A percentile compares a stretch with the other conserved stretches of the same genome.
Evolutionary conservation across 2,797 vertebrate species (phyloP).

Genomic region (Miichthys miiuy): DNA sequence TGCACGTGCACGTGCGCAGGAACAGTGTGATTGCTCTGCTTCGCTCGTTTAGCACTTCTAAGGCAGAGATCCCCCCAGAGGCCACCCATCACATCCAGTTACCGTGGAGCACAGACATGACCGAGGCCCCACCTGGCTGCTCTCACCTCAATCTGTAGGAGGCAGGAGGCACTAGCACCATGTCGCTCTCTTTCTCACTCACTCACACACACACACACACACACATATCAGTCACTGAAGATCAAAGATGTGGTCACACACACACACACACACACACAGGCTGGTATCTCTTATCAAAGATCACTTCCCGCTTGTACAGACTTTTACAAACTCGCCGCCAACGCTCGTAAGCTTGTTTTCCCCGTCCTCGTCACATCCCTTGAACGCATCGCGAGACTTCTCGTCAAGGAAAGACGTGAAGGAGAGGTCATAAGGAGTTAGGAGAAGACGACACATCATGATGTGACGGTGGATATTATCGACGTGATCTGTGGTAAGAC

Average conservation of each 20-base stretch:
- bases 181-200: slow-evolving; percentile 49
- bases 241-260: slow-evolving; percentile 62
- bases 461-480: too few species aligned
- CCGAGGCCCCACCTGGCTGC: slow-evolving; percentile 76
- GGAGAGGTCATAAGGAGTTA: too few species aligned
- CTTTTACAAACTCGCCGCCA: slow-evolving; percentile 50
- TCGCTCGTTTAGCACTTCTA: slow-evolving; percentile 83
- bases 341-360: slow-evolving; percentile 29
- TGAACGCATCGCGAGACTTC: neutral
- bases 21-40: slow-evolving; percentile 80
- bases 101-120: slow-evolving; percentile 75
- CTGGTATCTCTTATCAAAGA: slow-evolving; percentile 51
- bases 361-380: slow-evolving; percentile 22
- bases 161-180: slow-evolving; percentile 58
- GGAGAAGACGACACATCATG: too few species aligned
- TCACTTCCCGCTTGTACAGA: slow-evolving; percentile 40
- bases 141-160: slow-evolving; percentile 80
- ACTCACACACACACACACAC: slow-evolving; percentile 12
- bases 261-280: slow-evolving; percentile 5
- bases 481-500: too few species aligned
- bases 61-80: slow-evolving; percentile 80
- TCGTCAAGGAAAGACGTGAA: too few species aligned
- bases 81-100: slow-evolving; percentile 83
- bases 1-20: slow-evolving; percentile 8
- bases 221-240: slow-evolving; percentile 40